Evolutionary conservation across 2,888 invertebrate genomes (phyloP), one percentile per base, ranked within the genome.

Genomic region (Drosophila longiperda): DNA sequence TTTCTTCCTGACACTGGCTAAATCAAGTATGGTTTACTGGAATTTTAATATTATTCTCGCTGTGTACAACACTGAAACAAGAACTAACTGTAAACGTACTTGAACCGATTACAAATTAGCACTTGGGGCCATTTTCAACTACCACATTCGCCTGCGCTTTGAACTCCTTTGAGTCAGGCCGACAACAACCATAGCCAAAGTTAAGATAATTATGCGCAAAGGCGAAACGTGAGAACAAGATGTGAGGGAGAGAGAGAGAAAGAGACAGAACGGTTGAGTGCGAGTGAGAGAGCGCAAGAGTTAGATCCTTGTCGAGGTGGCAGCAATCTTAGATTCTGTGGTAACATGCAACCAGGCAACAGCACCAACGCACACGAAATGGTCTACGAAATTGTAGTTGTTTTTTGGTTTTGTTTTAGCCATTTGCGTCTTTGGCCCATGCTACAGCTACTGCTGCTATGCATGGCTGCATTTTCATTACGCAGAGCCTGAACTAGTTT

Each of bases 381-480:
- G 55, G 52, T 60, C 63, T 60, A 34, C 63, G 60, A 62, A 68
- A 66, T 36, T 48, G 49, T 12, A 54, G 66, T 49, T 53, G 54
- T 67, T 67, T 67, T 45, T 23, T 45, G 45, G 69, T 60, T 42
- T 67, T 55, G 42, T 48, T 49, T 45, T 33, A 36, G 67, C 20
- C 52, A 42, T 36, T 53, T 57, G 60, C 64, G 62, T 34, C 33
- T 68, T 63, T 62, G 67, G 52, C 50, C 58, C 69, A 42, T 79
- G 70, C 71, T 73, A 67, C 26, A 26, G 17, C 48, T 26, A 49
- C 9, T n/a, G 15, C 29, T 80, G 77, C 66, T 89, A 79, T 89
- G 88, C 85, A 78, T 75, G 88, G 66, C 78, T 86, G 89, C 80
- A 78, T 87, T 89, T 86, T 89, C 88, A 85, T 89, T 85, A 89